phyloP scores from a whole-genome alignment of 2,888 invertebrate species.

The Altica lythri region DNA sequence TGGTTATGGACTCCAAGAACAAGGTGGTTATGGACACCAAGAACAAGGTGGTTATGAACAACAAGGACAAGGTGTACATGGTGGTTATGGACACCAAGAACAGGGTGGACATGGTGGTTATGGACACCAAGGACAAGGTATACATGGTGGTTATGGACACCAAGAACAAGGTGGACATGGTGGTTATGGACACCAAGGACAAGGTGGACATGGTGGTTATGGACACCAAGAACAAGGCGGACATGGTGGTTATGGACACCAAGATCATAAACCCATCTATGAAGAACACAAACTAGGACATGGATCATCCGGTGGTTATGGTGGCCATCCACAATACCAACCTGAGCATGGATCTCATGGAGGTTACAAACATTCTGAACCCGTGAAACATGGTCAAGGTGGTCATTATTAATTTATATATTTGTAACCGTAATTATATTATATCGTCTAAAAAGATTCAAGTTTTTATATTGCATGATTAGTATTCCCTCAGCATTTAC shows the following conservation, averaged over 20 bases:
- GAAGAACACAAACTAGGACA: no score
- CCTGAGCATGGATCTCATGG: no score
- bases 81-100: neutral
- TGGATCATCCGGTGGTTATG: neutral
- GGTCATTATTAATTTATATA: no score
- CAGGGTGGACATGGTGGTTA: neutral
- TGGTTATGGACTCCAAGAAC: neutral
- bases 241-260: neutral
- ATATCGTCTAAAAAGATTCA: no score
- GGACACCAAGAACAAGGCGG: neutral
- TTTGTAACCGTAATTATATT: no score
- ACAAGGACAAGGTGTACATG: neutral
- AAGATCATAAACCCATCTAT: no score
- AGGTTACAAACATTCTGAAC: no score
- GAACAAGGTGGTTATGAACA: neutral
- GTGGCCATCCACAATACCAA: no score
- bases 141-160: no score
- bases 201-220: neutral
- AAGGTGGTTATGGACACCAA: slow-evolving; percentile 4
- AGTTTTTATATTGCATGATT: no score
- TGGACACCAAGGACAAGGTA: slow-evolving; percentile 4
- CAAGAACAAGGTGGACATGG: neutral
- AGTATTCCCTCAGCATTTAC: no score
- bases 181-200: slow-evolving; percentile 1
- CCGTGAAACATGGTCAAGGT: no score